Base-by-base conservation (phyloP, 2,888 invertebrate genomes). In the Bellardia bayeri region DNA sequence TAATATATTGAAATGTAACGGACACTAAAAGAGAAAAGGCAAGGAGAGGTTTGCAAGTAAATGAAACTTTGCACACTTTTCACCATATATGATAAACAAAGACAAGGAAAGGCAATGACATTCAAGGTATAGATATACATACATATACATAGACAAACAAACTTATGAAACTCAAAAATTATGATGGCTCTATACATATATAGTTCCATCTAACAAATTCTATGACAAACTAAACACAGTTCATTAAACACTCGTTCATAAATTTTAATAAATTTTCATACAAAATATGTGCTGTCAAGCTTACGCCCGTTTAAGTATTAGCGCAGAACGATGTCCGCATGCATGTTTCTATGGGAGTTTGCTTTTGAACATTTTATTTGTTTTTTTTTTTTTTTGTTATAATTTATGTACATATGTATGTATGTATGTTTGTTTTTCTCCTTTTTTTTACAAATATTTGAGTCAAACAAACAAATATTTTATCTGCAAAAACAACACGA, bases 391-490 rank as follows among this genome's bases (percentile, higher is more conserved):
- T 68, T 37, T 63, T 49, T 72, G 33, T 23, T 56, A 56, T 56
- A 56, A 56, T 56, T 56, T 23, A 56, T 49, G 64, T 45, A 61
- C 54, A 3, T 68, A 23, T 23, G 23, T 23, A 23, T 23, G 23
- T 23, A 23, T 23, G 23, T 23, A 23, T 23, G 23, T 23, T 23
- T 23, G 23, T 54, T 9, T 71, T 33, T 45, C 16, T 49, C 40
- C 2, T 51, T 76, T 72, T 54, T 71, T 49, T 3, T 23, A n/a
- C 42, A 72, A 72, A 87, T 85, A 85, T 85, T 68, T 85, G 33
- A 78, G 63, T 87, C 75, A 82, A 75, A 69, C 80, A 81, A 85
- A 82, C 64, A 87, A 82, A 82, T 75, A 75, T 79, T 82, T 84
- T 66, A 81, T 81, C 58, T 64, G 69, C 49, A 78, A 85, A 69